Base-by-base conservation (phyloP, 2,797 vertebrate genomes). In the Erethizon dorsatum region DNA sequence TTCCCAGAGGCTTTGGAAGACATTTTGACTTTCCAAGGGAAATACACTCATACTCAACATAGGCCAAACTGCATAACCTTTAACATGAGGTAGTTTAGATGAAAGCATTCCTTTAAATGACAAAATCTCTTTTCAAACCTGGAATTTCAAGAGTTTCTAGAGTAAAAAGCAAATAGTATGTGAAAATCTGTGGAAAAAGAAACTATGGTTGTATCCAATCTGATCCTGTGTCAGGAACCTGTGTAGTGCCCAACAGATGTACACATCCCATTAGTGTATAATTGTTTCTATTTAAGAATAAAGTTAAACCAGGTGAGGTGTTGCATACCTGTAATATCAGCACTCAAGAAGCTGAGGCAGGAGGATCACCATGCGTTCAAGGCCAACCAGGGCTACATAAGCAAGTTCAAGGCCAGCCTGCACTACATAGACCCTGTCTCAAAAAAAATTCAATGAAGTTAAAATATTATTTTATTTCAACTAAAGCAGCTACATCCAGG, bases 11-110 rank as follows among this genome's bases (percentile, higher is more conserved):
- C 28, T 71, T 78, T 91, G 17, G 56, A 14, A 84, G 50, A 57
- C 13, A 69, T 75, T 95, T 94, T 84, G 75, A 85, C 61, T 89
- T 84, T 90, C 18, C 20, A 2, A 69, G 67, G 45, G 71, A 95
- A 87, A 79, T 47, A 47, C 5, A 52, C 22, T 24, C 26, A 26
- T 50, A 80, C 57, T 79, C 45, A 50, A 10, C 37, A 50, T 88
- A 87, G 73, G 24, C 83, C 50, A 86, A 78, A 50, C 11, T 1
- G 2, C 10, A n/a, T 33, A 54, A 56, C 73, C 80, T 92, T 88
- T 71, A 82, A 75, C 59, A 69, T 73, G 69, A 41, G 5, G 28
- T 22, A 52, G 47, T 78, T 56, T 15, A 92, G 3, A 47, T 61
- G 79, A 63, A 52, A 83, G 31, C 52, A 83, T 83, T 86, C 33